Conservation (phyloP, 1,140 invertebrate species). For the Pseudomyrmex flavicornis region DNA sequence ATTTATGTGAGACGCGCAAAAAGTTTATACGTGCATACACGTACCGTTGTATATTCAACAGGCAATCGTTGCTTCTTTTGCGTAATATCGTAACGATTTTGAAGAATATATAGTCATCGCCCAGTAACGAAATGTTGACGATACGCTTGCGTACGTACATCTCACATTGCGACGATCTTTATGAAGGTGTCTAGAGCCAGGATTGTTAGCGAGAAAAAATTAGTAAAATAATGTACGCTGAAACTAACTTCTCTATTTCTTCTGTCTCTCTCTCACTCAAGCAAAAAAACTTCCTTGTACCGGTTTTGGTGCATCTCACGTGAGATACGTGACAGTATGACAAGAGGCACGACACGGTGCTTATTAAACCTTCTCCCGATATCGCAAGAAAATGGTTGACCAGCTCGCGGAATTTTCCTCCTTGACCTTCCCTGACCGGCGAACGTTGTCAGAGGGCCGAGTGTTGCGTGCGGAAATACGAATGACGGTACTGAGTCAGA, state of each 20-base stretch:
- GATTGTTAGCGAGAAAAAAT: constrained; percentile 52
- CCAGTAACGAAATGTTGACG: background rate
- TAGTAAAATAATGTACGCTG: constrained; percentile 45
- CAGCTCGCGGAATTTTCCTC: constrained; percentile 65
- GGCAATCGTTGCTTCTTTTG: background rate
- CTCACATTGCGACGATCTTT: constrained; percentile 33
- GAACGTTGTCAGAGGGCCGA: background rate
- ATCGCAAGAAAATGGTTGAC: constrained; percentile 44
- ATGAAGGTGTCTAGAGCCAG: constrained; percentile 36
- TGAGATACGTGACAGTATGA: constrained; percentile 59
- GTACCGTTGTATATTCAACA: background rate
- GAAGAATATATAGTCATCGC: no score
- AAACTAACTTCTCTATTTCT: constrained; percentile 54
- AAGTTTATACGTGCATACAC: background rate
- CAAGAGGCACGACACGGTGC: constrained; percentile 58
- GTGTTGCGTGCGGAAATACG: constrained; percentile 41
- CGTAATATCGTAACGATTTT: background rate
- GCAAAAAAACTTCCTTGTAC: constrained; percentile 35
- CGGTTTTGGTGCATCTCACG: constrained; percentile 40
- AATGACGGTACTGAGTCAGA: constrained; percentile 36
- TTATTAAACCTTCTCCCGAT: constrained; percentile 69
- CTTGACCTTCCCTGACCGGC: constrained; percentile 49
- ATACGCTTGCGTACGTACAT: constrained; percentile 4
- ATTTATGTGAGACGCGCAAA: constrained; percentile 13
- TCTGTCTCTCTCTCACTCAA: constrained; percentile 26